These are phyloP conservation scores for Channa striata DNA, from an alignment of 2,797 vertebrate genomes.

Conservation along the genomic window DNA sequence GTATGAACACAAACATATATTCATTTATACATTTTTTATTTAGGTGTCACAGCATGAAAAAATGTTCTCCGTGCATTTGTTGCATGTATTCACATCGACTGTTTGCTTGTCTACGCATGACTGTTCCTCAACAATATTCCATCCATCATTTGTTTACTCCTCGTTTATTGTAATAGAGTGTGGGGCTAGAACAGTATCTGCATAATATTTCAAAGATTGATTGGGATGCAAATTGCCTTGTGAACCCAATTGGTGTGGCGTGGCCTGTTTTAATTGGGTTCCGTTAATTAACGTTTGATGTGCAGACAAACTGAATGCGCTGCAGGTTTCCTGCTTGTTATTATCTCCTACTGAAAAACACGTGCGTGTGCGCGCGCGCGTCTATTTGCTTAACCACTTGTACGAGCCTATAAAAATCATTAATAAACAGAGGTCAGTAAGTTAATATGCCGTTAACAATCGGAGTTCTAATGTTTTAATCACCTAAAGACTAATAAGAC, in stretches of 20 bases:
- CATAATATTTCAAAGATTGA: constrained; percentile 78
- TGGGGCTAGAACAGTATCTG: constrained; percentile 53
- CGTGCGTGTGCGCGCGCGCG: constrained; percentile 1
- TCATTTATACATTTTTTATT: neutral
- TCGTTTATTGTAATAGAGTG: constrained; percentile 74
- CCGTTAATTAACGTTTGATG: constrained; percentile 82
- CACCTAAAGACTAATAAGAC: constrained; percentile 51
- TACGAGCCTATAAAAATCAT: constrained; percentile 28
- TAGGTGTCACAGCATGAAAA: constrained; percentile 31
- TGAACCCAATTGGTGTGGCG: constrained; percentile 75
- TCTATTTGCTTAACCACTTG: constrained; percentile 57
- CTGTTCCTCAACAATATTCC: constrained; percentile 63
- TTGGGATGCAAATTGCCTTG: constrained; percentile 82
- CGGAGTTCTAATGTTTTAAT: constrained; percentile 50
- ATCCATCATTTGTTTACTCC: constrained; percentile 66
- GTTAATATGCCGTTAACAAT: constrained; percentile 56
- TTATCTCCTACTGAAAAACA: constrained; percentile 74
- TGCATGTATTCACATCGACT: constrained; percentile 62
- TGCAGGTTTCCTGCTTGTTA: constrained; percentile 75
- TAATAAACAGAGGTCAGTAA: constrained; percentile 52
- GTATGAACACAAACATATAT: neutral
- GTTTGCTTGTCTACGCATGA: constrained; percentile 65
- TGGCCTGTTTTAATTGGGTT: constrained; percentile 82
- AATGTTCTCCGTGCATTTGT: constrained; percentile 34
- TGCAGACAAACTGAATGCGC: constrained; percentile 79